Evolutionary conservation across 2,888 invertebrate species (phyloP).

Genomic region (Dynastes hyllus): DNA sequence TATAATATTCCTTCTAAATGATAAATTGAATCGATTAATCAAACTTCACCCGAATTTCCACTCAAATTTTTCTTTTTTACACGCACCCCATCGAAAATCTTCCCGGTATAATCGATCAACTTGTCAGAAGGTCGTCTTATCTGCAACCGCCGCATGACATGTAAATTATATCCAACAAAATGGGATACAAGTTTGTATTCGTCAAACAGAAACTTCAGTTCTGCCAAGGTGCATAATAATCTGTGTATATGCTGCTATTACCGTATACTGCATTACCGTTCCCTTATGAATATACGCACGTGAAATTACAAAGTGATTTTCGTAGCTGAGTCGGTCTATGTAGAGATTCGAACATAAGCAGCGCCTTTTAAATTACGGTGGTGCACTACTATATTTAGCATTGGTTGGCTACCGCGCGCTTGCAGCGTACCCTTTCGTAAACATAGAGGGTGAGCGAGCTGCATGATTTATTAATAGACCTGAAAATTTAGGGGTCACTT

Average conservation of each 20-base stretch:
- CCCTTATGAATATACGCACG: not conserved
- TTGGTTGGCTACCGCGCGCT: not conserved
- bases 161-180: slow-evolving; percentile 43
- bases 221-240: no score
- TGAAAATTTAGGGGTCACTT: slow-evolving; percentile 59
- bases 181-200: slow-evolving; percentile 7
- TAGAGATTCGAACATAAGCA: slow-evolving; percentile 24
- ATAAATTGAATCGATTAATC: slow-evolving; percentile 24
- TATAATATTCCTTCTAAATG: not conserved
- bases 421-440: slow-evolving; percentile 57
- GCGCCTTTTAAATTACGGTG: not conserved
- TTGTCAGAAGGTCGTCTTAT: slow-evolving; percentile 38
- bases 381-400: slow-evolving; percentile 23
- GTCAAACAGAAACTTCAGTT: not conserved
- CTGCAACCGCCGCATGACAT: slow-evolving; percentile 35
- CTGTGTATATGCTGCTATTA: not conserved
- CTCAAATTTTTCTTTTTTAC: slow-evolving; percentile 18
- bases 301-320: slow-evolving; percentile 40
- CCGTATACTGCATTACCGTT: not conserved
- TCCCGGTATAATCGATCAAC: slow-evolving; percentile 35
- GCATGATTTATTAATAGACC: slow-evolving; percentile 62
- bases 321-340: not conserved
- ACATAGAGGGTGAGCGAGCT: slow-evolving; percentile 55
- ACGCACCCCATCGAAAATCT: slow-evolving; percentile 35
- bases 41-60: slow-evolving; percentile 11